Percentiles rank a stretch among this genome's conserved stretches.
phyloP scores from a whole-genome alignment of 2,888 invertebrate species.

The Polymixis flavicincta region DNA sequence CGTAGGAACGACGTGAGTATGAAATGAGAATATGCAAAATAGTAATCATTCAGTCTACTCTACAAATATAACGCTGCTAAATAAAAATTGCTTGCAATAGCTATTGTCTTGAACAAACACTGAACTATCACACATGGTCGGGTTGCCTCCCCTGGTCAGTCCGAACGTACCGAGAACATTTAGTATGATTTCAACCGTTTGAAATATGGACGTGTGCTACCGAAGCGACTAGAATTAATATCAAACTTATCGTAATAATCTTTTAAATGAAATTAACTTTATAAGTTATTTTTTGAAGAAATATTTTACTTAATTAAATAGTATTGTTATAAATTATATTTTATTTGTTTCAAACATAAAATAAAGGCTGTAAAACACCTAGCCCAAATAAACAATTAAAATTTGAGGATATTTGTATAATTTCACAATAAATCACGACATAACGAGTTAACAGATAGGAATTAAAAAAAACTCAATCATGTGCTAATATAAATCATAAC shows the following conservation, averaged over 20 bases:
- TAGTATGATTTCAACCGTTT: constrained; percentile 54
- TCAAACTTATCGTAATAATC: constrained; percentile 27
- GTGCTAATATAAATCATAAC: constrained; percentile 8
- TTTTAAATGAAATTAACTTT: constrained; percentile 12
- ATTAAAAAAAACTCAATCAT: neutral
- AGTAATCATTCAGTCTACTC: constrained; percentile 54
- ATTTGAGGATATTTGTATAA: neutral
- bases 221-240: neutral
- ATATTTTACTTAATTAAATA: neutral
- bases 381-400: neutral
- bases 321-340: neutral
- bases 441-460: neutral
- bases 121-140: constrained; percentile 35
- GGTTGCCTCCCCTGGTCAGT: constrained; percentile 41
- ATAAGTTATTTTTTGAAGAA: constrained; percentile 4
- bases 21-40: constrained; percentile 52
- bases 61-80: constrained; percentile 65
- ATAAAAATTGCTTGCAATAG: constrained; percentile 44
- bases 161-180: constrained; percentile 42
- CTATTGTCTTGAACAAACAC: constrained; percentile 34
- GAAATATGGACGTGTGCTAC: constrained; percentile 45
- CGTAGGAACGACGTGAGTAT: constrained; percentile 16
- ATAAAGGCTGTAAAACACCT: neutral
- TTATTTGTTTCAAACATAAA: neutral
- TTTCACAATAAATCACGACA: constrained; percentile 20